phyloP scores from a whole-genome alignment of 1,140 invertebrate species.

The Euborellia annulipes region DNA sequence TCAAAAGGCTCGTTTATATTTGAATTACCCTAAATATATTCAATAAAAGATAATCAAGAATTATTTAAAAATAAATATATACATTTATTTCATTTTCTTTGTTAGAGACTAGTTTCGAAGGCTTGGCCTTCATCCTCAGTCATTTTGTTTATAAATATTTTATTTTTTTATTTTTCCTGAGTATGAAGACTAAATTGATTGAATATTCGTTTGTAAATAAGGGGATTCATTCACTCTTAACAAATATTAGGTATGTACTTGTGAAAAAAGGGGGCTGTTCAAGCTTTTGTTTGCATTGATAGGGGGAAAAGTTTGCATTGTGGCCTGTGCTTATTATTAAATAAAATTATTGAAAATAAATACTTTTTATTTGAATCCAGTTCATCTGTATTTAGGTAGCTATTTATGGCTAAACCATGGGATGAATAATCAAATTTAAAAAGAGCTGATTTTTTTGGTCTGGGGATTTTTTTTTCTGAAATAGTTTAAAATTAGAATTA shows the following conservation, averaged over 20 bases:
- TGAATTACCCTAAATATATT: no score
- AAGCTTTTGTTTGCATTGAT: conserved; percentile 1
- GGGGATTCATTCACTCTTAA: no score
- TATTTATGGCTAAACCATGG: conserved; percentile 51
- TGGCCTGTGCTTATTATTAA: conserved; percentile 20
- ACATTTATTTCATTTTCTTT: no score
- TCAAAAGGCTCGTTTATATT: no score
- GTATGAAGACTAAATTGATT: no score
- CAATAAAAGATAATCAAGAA: no score
- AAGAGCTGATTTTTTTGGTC: conserved; percentile 38
- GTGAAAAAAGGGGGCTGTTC: conserved; percentile 12
- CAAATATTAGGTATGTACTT: conserved; percentile 13
- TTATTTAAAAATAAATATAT: no score
- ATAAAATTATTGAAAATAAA: conserved; percentile 5
- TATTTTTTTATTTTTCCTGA: no score
- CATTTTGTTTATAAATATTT: no score
- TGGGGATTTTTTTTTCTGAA: conserved; percentile 12
- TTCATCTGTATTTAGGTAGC: conserved; percentile 33
- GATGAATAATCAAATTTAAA: conserved; percentile 71
- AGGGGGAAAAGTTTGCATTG: conserved; percentile 16
- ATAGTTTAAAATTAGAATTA: conserved; percentile 6
- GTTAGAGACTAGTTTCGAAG: no score
- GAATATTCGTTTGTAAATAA: no score
- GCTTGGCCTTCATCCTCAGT: no score
- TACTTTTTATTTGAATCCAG: conserved; percentile 5